Evolutionary conservation across 53 echinoderm and acorn worm species (phyloP).

Genomic region (Actinopyga echinites): DNA sequence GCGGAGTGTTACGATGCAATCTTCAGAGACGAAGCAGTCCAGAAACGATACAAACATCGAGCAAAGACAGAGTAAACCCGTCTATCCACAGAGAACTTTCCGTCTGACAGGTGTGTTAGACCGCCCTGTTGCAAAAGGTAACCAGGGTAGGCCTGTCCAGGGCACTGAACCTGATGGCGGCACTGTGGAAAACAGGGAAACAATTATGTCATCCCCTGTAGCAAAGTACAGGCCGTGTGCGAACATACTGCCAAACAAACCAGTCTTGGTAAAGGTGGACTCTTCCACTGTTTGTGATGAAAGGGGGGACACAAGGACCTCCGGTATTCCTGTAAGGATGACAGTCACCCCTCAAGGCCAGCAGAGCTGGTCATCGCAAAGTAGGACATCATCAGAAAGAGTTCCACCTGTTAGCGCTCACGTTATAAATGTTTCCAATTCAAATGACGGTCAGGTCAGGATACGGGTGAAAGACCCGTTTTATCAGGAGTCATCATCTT

Average conservation of each 20-base stretch:
- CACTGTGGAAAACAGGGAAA: neutral
- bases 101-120: conserved; percentile 54
- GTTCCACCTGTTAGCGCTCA: neutral
- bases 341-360: neutral
- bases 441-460: conserved; percentile 27
- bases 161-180: neutral
- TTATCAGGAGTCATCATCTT: neutral
- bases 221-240: neutral
- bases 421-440: conserved; percentile 29
- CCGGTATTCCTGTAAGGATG: neutral
- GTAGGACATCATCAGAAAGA: neutral
- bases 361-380: neutral
- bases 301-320: conserved; percentile 16
- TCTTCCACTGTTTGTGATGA: conserved; percentile 1
- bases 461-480: conserved; percentile 33
- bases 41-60: neutral
- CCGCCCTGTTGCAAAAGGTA: conserved; percentile 2
- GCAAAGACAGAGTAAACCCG: neutral
- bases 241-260: conserved; percentile 36
- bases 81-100: conserved; percentile 51
- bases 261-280: conserved; percentile 24
- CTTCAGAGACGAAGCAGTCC: neutral
- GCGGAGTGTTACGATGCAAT: neutral
- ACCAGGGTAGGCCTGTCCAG: neutral
- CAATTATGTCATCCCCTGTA: neutral